Conservation (phyloP, 2,113 vertebrate genomes). For the Prunella fulvescens region DNA sequence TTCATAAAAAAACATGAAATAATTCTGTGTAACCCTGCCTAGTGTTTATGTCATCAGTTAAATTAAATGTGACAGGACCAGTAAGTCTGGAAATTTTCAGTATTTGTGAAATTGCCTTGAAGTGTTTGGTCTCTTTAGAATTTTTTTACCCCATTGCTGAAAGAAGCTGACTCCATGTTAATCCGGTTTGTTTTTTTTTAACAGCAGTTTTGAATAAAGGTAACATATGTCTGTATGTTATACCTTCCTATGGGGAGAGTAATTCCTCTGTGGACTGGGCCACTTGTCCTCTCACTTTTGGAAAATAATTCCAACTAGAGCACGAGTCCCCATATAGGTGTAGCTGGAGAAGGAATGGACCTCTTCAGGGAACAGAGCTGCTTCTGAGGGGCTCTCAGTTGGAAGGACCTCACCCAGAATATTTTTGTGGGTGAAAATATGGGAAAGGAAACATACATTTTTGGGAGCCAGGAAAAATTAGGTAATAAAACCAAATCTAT, state of each 20-base stretch:
- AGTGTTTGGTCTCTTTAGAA: slow-evolving; percentile 66
- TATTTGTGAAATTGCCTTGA: slow-evolving; percentile 50
- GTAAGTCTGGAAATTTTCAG: slow-evolving; percentile 73
- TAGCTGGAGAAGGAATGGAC: slow-evolving; percentile 5
- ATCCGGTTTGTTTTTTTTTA: slow-evolving; percentile 59
- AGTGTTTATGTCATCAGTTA: slow-evolving; percentile 65
- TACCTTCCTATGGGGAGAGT: not conserved
- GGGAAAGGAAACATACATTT: not conserved
- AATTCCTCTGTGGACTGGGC: not conserved
- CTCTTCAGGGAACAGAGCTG: not conserved
- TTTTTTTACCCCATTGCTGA: slow-evolving; percentile 43
- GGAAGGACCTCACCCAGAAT: not conserved
- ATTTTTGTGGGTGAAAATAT: not conserved
- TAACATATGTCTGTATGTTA: not conserved
- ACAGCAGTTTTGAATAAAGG: slow-evolving; percentile 42
- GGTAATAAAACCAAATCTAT: not conserved
- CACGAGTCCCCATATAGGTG: not conserved
- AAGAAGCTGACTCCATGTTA: slow-evolving; percentile 61
- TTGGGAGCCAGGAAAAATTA: not conserved
- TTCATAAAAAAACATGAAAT: slow-evolving; percentile 37
- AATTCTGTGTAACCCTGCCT: slow-evolving; percentile 43
- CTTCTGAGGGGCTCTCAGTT: not conserved
- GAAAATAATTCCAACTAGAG: slow-evolving; percentile 39
- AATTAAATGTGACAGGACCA: slow-evolving; percentile 67
- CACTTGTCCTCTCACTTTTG: not conserved